Percentiles rank a stretch among this genome's conserved stretches.
These are phyloP conservation scores for Macrophya alboannulata DNA, from an alignment of 2,888 invertebrate genomes.

Conservation along the genomic window DNA sequence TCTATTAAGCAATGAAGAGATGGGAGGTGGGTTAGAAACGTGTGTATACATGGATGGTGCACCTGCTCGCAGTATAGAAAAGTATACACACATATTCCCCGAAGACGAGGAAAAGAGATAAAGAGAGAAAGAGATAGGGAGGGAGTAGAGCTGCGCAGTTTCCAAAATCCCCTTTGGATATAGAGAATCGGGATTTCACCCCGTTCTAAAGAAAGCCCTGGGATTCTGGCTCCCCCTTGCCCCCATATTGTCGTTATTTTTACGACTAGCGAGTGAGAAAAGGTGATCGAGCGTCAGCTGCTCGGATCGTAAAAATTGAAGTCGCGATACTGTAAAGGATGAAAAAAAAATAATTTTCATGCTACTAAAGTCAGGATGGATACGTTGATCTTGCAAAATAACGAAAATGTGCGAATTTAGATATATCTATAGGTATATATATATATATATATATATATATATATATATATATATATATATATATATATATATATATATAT, in stretches of 20 bases:
- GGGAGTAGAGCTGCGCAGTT: neutral
- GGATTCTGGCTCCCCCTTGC: neutral
- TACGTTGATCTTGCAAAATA: slow-evolving; percentile 4
- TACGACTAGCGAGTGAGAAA: slow-evolving; percentile 14
- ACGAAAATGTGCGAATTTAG: neutral
- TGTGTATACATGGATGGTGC: neutral
- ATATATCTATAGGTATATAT: neutral
- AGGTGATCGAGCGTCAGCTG: slow-evolving; percentile 41
- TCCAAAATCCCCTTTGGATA: slow-evolving; percentile 17
- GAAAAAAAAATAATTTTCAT: neutral
- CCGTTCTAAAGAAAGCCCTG: slow-evolving; percentile 51
- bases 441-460: neutral
- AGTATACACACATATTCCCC: neutral
- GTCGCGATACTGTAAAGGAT: neutral
- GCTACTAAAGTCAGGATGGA: neutral
- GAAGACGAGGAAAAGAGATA: neutral
- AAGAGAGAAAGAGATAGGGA: too few relatives aligned
- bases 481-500: neutral
- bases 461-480: neutral
- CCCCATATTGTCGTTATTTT: slow-evolving; percentile 45
- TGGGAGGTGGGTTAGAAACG: neutral
- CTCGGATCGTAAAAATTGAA: slow-evolving; percentile 44
- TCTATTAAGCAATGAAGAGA: slow-evolving; percentile 3
- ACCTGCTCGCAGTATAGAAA: slow-evolving; percentile 34
- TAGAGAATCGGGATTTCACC: slow-evolving; percentile 48